Evolutionary conservation across 2,888 invertebrate genomes (phyloP), one percentile per base, ranked within the genome.

Genomic region (Megamerina dolium): DNA sequence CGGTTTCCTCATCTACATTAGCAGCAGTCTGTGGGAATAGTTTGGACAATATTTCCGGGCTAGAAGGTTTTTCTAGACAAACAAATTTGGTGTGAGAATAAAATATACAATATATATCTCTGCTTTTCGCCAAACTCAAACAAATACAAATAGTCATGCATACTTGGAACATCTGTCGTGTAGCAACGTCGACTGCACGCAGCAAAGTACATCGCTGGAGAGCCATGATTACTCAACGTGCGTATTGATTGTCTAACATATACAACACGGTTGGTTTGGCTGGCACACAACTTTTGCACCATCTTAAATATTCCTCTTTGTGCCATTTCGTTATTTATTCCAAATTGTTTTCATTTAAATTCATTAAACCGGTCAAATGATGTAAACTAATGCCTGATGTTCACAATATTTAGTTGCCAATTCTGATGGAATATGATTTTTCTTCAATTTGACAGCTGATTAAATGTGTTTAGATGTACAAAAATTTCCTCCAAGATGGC

Each of bases 11-110:
- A 31, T 75, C 69, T 38, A 75, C 72, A 23, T 72, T 72, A 3
- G 72, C 58, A 0, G 75, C 70, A 2, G 72, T 71, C 57, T 78
- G 79, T 19, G 80, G 80, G 56, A 80, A 80, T 45, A 80, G 72
- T 46, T 78, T 73, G 0, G 78, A 77, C 3, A 80, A 59, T 41
- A 80, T 59, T 45, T 64, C 59, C 8, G 66, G 65, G 33, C 45
- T 54, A 2, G 52, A 32, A 14, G 45, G 8, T 16, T 49, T 52
- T 37, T 52, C 55, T 55, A 30, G 4, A 37, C 13, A 26, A 23
- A n/a, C n/a, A n/a, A n/a, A n/a, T n/a, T n/a, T n/a, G n/a, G n/a
- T n/a, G n/a, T n/a, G n/a, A n/a, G n/a, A n/a, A n/a, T n/a, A n/a
- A n/a, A n/a, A n/a, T n/a, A n/a, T n/a, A n/a, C n/a, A n/a, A n/a